Base-by-base conservation (phyloP, 92 coral and sea anemone species). In the Actinernus sp. region DNA sequence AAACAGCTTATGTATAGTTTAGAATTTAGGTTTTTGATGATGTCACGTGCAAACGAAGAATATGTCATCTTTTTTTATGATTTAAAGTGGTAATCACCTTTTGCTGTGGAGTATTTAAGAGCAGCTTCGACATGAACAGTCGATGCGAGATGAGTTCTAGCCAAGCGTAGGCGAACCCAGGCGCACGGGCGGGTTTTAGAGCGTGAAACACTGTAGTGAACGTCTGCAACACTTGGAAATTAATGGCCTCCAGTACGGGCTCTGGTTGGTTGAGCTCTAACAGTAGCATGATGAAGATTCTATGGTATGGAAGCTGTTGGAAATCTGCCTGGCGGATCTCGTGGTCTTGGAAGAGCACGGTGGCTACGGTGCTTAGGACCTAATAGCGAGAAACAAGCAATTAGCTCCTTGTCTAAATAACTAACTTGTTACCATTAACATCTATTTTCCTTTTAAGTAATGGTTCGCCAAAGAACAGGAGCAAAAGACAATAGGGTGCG, bases 131-230 rank as follows among this genome's bases (percentile, higher is more conserved):
- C 99, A 95, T 95, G 58, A 95, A 89, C 52, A 95, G 67, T 1
- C 99, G 85, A 61, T 95, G 99, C 5, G 99, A 91, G 63, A 95
- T 95, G 45, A 95, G 67, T 73, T 95, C 99, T 22, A 95, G 92
- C 99, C 99, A 95, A 2, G 97, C 97, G 50, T 95, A 95, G 1
- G 99, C 95, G 40, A 95, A 95, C 37, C 97, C 99, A 24, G 99
- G 92, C 0, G 99, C 99, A 51, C 99, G 97, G 19, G 99, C 83
- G 0, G 99, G 99, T 46, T 97, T 89, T 1, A 95, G 80, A n/a
- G 97, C 92, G 66, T 95, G 99, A 73, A 95, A 84, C 51, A 91
- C 97, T 26, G 99, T 91, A 55, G 97, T 95, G 61, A 77, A 85
- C 9, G 91, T 85, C 45, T 85, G 91, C 25, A 85, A 62, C 40